Evolutionary conservation across 2,888 invertebrate species (phyloP), one percentile per base, ranked within the genome.

Genomic region (Mythimna vitellina): DNA sequence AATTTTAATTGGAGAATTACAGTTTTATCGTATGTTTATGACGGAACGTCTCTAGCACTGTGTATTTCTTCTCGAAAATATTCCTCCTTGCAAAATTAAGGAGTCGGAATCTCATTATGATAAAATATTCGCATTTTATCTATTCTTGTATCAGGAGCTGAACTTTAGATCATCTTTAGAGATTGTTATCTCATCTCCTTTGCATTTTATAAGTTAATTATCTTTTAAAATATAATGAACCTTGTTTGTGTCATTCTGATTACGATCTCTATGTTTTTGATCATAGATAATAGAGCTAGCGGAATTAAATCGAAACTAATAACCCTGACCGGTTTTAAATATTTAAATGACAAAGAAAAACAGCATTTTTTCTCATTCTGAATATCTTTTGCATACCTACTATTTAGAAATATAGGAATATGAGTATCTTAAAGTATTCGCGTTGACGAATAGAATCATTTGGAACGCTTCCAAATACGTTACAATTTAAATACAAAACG

Each of bases 391-490:
- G 56, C 62, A 51, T 67, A 64, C 29, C 29, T 29, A 29, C 72
- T 58, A 58, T 60, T 51, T 57, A 78, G 60, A 73, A 80, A 54
- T 70, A 63, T 77, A 66, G 54, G 68, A 68, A 71, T 67, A 78
- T 58, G 46, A 65, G 75, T 71, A 72, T 79, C 60, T 58, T 69
- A 64, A 77, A 81, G 77, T 75, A 73, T 82, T 79, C 49, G 57
- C 64, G 82, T 82, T 85, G 85, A 84, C 81, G 79, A 77, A 83
- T 80, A 81, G 66, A 85, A 71, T 83, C 69, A 83, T 86, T 89
- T 90, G 90, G 90, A 81, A 67, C 67, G 4, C 58, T 25, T 86
- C 90, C 90, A 90, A 86, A 25, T 63, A 64, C 53, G 71, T 54
- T 73, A 86, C 78, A 83, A 83, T 87, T 81, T 83, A 80, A 85